Conservation (phyloP, 2,113 vertebrate species). For the Salvelinus fontinalis region DNA sequence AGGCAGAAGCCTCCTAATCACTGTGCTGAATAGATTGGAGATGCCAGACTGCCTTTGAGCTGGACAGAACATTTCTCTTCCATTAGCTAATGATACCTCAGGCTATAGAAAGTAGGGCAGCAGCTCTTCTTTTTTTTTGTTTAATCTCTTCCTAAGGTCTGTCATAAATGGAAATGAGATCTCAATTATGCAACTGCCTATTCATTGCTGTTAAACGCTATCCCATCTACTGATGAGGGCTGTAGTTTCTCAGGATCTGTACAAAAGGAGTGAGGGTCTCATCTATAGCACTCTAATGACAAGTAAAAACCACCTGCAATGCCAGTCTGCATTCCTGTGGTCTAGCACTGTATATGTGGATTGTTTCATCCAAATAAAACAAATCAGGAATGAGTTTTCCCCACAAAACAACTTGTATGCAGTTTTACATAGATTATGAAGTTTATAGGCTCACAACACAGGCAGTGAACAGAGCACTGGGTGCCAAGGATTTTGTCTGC, state of each 20-base stretch:
- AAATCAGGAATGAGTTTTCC: background rate
- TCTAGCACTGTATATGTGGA: background rate
- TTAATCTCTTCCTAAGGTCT: conserved; percentile 17
- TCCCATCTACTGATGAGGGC: conserved; percentile 3
- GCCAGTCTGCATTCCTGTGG: background rate
- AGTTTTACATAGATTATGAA: background rate
- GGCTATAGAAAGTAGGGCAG: conserved; percentile 16
- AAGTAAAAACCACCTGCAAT: background rate
- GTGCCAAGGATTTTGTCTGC: background rate
- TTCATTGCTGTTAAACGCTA: conserved; percentile 2
- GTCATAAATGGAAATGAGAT: conserved; percentile 18
- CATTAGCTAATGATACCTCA: conserved; percentile 18
- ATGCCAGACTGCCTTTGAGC: background rate
- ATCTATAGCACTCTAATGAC: background rate
- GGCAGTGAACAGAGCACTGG: conserved; percentile 5
- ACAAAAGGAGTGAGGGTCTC: background rate
- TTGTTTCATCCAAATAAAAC: background rate
- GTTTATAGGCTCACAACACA: conserved; percentile 9
- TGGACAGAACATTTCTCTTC: conserved; percentile 3
- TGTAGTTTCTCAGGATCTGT: background rate
- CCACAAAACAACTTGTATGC: background rate
- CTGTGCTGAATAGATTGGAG: background rate
- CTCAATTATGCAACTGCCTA: conserved; percentile 11
- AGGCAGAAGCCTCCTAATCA: background rate
- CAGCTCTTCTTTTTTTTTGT: background rate